Percentiles rank a stretch among this genome's conserved stretches.
phyloP scores from a whole-genome alignment of 35 echinoderm and acorn worm genomes.

The Stichopus chloronotus region DNA sequence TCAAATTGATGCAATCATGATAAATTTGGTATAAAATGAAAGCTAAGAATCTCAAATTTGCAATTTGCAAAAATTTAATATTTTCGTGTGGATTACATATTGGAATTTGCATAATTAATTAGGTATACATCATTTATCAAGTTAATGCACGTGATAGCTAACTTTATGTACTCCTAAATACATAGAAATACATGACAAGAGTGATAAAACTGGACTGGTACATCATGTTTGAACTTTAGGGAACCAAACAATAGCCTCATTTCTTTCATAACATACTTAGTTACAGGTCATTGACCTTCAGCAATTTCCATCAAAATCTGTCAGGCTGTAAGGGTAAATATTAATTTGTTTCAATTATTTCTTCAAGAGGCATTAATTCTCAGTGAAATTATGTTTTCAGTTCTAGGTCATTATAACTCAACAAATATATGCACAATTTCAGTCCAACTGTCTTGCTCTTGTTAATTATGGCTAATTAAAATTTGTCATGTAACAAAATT shows the following conservation, averaged over 20 bases:
- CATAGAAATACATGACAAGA: not conserved
- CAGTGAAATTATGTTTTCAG: too few species aligned
- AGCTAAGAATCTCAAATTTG: conserved; percentile 30
- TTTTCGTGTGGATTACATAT: conserved; percentile 17
- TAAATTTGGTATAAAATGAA: conserved; percentile 57
- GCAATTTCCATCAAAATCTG: not conserved
- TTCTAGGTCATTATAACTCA: not conserved
- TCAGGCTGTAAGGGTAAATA: not conserved
- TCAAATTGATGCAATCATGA: too few species aligned
- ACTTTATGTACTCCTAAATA: not conserved
- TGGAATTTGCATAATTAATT: conserved; percentile 33
- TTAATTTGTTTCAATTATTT: not conserved
- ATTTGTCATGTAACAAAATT: not conserved
- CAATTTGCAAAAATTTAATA: conserved; percentile 31
- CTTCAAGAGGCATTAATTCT: not conserved
- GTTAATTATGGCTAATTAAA: too few species aligned
- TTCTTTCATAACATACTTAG: not conserved
- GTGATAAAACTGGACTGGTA: not conserved
- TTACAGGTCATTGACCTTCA: not conserved
- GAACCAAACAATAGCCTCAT: not conserved
- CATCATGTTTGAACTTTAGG: not conserved
- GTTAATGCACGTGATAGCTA: not conserved
- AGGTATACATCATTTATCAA: not conserved
- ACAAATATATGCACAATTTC: not conserved
- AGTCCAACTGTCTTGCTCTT: not conserved